Conservation (phyloP, 2,113 vertebrate genomes). For the Spea multiplicata region DNA sequence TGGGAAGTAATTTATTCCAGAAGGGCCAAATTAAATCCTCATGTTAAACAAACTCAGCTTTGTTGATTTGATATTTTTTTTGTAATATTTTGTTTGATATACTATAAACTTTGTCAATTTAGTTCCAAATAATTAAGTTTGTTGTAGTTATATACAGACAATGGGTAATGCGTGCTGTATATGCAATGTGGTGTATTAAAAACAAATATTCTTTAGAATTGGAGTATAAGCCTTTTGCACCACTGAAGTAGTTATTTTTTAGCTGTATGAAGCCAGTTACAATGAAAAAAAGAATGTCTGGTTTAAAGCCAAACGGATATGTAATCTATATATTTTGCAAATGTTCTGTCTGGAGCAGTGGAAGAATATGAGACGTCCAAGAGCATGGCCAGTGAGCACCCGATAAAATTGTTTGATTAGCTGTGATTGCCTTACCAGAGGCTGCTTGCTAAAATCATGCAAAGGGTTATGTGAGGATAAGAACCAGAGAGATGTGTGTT, state of each 20-base stretch:
- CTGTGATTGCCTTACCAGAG: conserved; percentile 44
- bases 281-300: conserved; percentile 34
- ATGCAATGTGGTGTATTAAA: too few relatives aligned
- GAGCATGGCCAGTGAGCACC: conserved; percentile 8
- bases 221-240: too few relatives aligned
- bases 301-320: conserved; percentile 33
- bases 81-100: too few relatives aligned
- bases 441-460: conserved; percentile 27
- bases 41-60: too few relatives aligned
- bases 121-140: too few relatives aligned
- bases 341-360: conserved; percentile 40
- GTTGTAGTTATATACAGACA: too few relatives aligned
- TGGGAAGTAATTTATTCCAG: too few relatives aligned
- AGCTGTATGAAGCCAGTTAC: conserved; percentile 20
- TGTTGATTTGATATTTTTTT: too few relatives aligned
- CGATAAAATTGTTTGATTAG: conserved; percentile 44
- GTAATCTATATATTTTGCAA: conserved; percentile 43
- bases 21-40: too few relatives aligned
- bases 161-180: too few relatives aligned
- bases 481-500: conserved; percentile 28
- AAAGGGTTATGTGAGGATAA: conserved; percentile 40
- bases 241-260: conserved; percentile 16
- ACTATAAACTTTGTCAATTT: too few relatives aligned
- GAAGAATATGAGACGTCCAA: conserved; percentile 33
- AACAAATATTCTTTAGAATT: too few relatives aligned